Evolutionary conservation across 2,888 invertebrate species (phyloP), one percentile per base, ranked within the genome.

Genomic region (Lacanobia oleracea): DNA sequence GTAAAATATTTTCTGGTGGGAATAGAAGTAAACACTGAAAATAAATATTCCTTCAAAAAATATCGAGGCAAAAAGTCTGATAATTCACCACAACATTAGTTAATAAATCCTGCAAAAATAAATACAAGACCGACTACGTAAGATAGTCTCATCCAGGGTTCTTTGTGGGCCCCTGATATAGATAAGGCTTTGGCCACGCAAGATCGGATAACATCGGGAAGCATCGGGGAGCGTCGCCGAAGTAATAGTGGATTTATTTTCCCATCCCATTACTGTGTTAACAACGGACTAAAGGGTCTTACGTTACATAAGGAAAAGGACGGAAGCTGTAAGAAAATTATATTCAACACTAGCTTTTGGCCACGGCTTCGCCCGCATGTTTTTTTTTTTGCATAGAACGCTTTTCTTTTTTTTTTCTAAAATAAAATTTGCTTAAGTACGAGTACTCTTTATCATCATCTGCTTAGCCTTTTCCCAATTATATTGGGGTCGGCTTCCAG

Each of bases 101-200:
- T 68, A 67, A 66, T 54, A 80, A 53, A 66, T 40, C 64, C 48
- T 45, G 65, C 56, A 73, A 61, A 80, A 74, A 81, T 69, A 79
- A 61, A 77, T 68, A 83, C 67, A 73, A 45, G 75, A 77, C 37
- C 21, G 51, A 68, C 54, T 69, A 70, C 62, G 65, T 65, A 62
- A 84, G 76, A 77, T 76, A 68, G 67, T 63, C 66, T 62, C 56
- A 67, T 67, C 65, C 60, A 51, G 33, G 73, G 69, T 67, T 80
- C 74, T 78, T 77, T 83, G 83, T 77, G 75, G 73, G 60, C 50
- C 57, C 43, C 82, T 86, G 83, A 83, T 87, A 86, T 82, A 88
- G 91, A 91, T 92, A 90, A 90, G 87, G 87, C 87, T 85, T 82
- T 83, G 86, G 78, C 81, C 86, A 86, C 88, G 78, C 84, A 72